Percentiles rank a stretch among this genome's conserved stretches.
These are phyloP conservation scores for Nudaria mundana DNA, from an alignment of 2,888 invertebrate species.

Conservation along the genomic window DNA sequence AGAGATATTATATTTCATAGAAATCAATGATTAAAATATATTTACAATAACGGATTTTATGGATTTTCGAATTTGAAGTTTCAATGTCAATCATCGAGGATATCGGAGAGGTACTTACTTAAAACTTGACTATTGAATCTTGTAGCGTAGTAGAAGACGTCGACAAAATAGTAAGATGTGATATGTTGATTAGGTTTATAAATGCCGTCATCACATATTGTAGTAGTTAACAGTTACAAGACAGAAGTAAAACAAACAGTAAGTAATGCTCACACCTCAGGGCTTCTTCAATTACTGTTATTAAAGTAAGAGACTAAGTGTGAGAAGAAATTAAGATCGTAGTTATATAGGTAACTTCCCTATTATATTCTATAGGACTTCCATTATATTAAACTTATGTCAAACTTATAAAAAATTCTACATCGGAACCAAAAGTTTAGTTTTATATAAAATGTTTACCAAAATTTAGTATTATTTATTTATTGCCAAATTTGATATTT, in stretches of 20 bases:
- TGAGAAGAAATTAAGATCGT: too few relatives aligned
- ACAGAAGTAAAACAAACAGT: constrained; percentile 7
- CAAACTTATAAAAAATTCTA: too few relatives aligned
- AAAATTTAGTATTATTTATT: too few relatives aligned
- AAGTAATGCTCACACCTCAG: constrained; percentile 3
- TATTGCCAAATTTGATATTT: too few relatives aligned
- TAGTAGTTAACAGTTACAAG: constrained; percentile 2
- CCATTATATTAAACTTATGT: neutral
- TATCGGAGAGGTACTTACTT: constrained; percentile 5
- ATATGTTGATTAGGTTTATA: constrained; percentile 21
- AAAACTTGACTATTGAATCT: constrained; percentile 17
- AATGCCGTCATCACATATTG: constrained; percentile 12
- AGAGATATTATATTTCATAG: constrained; percentile 25
- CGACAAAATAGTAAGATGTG: constrained; percentile 3
- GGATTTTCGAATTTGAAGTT: constrained; percentile 16
- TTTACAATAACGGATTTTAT: constrained; percentile 15
- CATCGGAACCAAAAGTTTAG: too few relatives aligned
- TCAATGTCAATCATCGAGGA: constrained; percentile 7
- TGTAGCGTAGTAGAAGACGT: neutral
- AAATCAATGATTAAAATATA: constrained; percentile 11
- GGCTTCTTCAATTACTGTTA: constrained; percentile 1
- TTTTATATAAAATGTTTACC: too few relatives aligned
- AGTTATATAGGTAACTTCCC: constrained; percentile 1
- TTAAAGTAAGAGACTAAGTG: neutral
- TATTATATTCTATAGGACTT: neutral